These are phyloP conservation scores for Melozone crissalis DNA, from an alignment of 2,113 vertebrate genomes.

Conservation along the genomic window DNA sequence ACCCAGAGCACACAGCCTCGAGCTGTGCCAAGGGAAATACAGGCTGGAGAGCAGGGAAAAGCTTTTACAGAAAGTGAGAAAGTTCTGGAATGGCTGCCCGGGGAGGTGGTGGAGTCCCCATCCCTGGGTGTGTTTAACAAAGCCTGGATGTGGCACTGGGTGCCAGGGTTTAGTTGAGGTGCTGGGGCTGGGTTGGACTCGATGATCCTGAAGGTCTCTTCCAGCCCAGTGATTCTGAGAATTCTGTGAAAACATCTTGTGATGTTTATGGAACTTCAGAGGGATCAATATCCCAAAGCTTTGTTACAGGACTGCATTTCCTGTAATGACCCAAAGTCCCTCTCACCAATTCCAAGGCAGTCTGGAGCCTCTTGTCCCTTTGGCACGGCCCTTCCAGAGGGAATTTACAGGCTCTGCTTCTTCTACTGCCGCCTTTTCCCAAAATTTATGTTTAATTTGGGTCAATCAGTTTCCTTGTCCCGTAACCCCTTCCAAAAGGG, in stretches of 20 bases:
- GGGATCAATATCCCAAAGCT: background rate
- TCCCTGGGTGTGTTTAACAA: background rate
- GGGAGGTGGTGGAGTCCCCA: background rate
- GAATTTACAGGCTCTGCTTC: background rate
- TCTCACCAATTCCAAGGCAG: background rate
- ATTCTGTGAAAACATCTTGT: background rate
- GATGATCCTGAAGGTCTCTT: background rate
- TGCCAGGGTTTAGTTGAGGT: too few relatives aligned
- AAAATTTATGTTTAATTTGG: background rate
- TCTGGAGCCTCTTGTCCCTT: accelerated
- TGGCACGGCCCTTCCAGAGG: accelerated
- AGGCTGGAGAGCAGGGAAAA: background rate
- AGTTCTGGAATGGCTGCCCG: background rate
- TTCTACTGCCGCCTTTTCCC: background rate
- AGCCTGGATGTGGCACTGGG: too few relatives aligned
- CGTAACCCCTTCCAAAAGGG: background rate
- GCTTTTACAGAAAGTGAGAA: background rate
- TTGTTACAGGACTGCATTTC: background rate
- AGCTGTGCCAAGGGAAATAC: background rate
- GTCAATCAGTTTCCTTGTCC: background rate
- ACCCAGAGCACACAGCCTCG: background rate
- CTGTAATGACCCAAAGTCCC: background rate
- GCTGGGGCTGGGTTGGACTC: background rate
- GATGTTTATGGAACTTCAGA: background rate
- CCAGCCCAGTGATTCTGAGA: background rate